A percentile compares a stretch with the other conserved stretches of the same genome.
These are phyloP conservation scores for Xyrichtys novacula DNA, from an alignment of 2,797 vertebrate genomes.

Conservation along the genomic window DNA sequence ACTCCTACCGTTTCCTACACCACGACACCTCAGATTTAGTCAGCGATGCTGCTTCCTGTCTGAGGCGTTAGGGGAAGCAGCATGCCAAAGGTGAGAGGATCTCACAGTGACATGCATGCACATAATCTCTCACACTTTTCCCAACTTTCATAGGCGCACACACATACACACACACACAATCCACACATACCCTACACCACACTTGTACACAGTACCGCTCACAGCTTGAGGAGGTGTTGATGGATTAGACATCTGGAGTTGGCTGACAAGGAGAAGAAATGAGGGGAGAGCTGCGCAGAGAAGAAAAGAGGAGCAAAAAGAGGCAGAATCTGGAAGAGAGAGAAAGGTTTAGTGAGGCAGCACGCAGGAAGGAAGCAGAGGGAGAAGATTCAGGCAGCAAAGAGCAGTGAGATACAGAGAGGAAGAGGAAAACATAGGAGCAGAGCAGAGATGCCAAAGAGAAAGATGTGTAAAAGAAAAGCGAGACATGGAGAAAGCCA, in stretches of 20 bases:
- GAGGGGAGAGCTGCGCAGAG: conserved; percentile 64
- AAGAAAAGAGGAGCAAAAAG: conserved; percentile 54
- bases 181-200: conserved; percentile 48
- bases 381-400: conserved; percentile 53
- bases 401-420: conserved; percentile 43
- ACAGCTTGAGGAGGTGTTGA: conserved; percentile 87
- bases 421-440: conserved; percentile 56
- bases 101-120: conserved; percentile 68
- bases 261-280: conserved; percentile 82
- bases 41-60: conserved; percentile 72
- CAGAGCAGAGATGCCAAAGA: conserved; percentile 49
- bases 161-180: conserved; percentile 17
- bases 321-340: conserved; percentile 55
- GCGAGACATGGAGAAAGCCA: conserved; percentile 61
- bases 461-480: conserved; percentile 57
- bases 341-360: conserved; percentile 63
- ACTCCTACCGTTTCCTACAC: conserved; percentile 62
- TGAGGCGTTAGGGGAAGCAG: conserved; percentile 81
- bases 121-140: conserved; percentile 69
- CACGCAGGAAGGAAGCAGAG: conserved; percentile 61
- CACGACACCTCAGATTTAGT: conserved; percentile 82
- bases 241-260: conserved; percentile 88
- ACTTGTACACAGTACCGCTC: conserved; percentile 74
- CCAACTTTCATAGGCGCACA: conserved; percentile 55
- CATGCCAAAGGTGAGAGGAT: conserved; percentile 76